Base-by-base conservation (phyloP, 2,888 invertebrate species). In the Acanthosepion lycidas region DNA sequence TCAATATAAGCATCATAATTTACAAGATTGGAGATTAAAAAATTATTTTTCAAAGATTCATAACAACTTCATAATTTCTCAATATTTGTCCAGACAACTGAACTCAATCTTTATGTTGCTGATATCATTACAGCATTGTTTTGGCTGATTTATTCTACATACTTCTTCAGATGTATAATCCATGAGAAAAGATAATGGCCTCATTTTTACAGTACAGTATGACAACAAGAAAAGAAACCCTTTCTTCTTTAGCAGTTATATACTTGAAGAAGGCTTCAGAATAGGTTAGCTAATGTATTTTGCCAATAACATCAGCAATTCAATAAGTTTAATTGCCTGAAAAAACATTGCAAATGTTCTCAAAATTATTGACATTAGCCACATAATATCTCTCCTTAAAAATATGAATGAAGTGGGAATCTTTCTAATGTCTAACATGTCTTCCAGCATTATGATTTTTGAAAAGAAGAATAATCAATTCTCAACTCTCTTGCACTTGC, bases 401-500 rank as follows among this genome's bases (percentile, higher is more conserved):
- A 23, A 15, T 15, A 4, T 78, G 78, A 78, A 78, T 78, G 78
- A 33, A 33, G 12, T 64, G 78, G 78, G 78, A 33, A 78, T 78
- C n/a, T 33, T 78, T 78, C n/a, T 78, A 4, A 64, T 26, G 23
- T 64, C 64, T 64, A 64, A 64, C 64, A 64, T 64, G 15, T 78
- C 78, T 78, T 78, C 78, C 78, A 78, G 78, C 78, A 78, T n/a
- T 78, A 78, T 78, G n/a, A n/a, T n/a, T 78, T 78, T 15, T 78
- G 78, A 78, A 33, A 78, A 15, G n/a, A n/a, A 33, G 78, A 78
- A n/a, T 78, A 78, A 78, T 12, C 9, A 78, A 33, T n/a, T 78
- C 78, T 78, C 78, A 78, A 78, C n/a, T 33, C 18, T 33, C n/a
- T n/a, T 78, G 78, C 78, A 78, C 78, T 78, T 78, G 78, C 78